These are phyloP conservation scores for Drosophila subpulchrella DNA, from an alignment of 1,140 invertebrate species.

Conservation along the genomic window DNA sequence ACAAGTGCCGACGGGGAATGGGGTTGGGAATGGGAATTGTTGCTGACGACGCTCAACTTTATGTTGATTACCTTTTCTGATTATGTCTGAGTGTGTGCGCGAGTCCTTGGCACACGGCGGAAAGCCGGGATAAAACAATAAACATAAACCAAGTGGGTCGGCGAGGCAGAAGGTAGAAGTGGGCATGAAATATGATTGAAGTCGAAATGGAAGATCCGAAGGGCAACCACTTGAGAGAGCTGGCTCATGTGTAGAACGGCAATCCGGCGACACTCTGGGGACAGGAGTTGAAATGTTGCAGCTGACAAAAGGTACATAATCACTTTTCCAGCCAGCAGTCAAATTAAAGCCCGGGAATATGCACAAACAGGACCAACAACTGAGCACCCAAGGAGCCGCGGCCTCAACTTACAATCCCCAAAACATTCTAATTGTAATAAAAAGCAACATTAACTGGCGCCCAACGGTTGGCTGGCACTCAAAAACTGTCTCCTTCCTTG, in stretches of 20 bases:
- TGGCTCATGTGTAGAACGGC: slow-evolving; percentile 69
- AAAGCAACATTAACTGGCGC: slow-evolving; percentile 63
- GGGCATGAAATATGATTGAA: slow-evolving; percentile 79
- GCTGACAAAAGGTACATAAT: slow-evolving; percentile 73
- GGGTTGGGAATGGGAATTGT: slow-evolving; percentile 70
- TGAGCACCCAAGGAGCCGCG: slow-evolving; percentile 14
- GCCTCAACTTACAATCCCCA: slow-evolving; percentile 34
- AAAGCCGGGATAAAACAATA: slow-evolving; percentile 78
- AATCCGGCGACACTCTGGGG: slow-evolving; percentile 60
- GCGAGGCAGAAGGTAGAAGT: slow-evolving; percentile 3
- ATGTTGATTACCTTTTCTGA: slow-evolving; percentile 83
- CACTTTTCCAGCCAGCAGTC: slow-evolving; percentile 64
- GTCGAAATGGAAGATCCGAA: slow-evolving; percentile 68
- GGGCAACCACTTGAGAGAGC: slow-evolving; percentile 59
- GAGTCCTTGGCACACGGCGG: slow-evolving; percentile 61
- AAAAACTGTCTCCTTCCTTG: slow-evolving; percentile 54
- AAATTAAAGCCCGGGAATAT: slow-evolving; percentile 80
- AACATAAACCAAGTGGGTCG: slow-evolving; percentile 76
- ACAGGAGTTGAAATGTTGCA: slow-evolving; percentile 67
- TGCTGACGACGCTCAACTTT: slow-evolving; percentile 78
- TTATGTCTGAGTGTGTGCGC: slow-evolving; percentile 71
- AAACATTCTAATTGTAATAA: slow-evolving; percentile 81
- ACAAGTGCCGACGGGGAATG: slow-evolving; percentile 66
- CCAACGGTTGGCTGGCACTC: slow-evolving; percentile 33
- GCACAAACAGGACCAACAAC: slow-evolving; percentile 38